Percentiles rank a stretch among this genome's conserved stretches.
These are phyloP conservation scores for Watsonalla binaria DNA, from an alignment of 2,888 invertebrate species.

Conservation along the genomic window DNA sequence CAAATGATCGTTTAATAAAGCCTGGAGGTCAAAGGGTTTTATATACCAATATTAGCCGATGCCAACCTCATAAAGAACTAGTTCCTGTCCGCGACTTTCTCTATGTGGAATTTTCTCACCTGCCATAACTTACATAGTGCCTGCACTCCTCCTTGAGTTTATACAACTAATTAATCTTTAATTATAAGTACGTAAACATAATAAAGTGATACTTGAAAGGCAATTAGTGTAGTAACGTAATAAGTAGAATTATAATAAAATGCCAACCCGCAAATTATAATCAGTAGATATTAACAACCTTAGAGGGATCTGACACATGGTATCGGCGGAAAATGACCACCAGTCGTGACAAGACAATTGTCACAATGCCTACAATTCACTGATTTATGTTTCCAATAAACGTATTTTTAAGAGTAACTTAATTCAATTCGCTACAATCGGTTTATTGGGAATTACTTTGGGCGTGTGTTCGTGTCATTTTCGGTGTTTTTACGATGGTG, in stretches of 20 bases:
- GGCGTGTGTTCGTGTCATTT: no score
- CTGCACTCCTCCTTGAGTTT: no score
- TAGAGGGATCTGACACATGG: slow-evolving; percentile 9
- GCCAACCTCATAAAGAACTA: no score
- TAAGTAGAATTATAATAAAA: neutral
- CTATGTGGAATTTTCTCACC: no score
- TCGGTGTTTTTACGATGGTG: neutral
- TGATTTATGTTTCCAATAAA: slow-evolving; percentile 9
- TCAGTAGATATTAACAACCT: slow-evolving; percentile 7
- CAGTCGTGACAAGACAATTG: slow-evolving; percentile 59
- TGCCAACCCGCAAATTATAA: neutral
- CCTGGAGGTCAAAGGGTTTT: no score
- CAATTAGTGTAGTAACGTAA: neutral
- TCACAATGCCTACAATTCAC: slow-evolving; percentile 31
- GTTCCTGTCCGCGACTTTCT: no score
- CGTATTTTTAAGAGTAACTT: slow-evolving; percentile 15
- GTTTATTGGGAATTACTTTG: neutral
- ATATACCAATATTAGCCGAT: no score
- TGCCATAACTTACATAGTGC: no score
- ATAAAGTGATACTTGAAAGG: no score
- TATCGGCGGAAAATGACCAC: slow-evolving; percentile 46
- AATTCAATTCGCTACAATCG: slow-evolving; percentile 3
- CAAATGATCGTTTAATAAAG: no score
- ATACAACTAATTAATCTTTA: no score
- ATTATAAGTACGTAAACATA: no score